phyloP scores from a whole-genome alignment of 2,113 vertebrate species.

The Lamprologus lemairii region DNA sequence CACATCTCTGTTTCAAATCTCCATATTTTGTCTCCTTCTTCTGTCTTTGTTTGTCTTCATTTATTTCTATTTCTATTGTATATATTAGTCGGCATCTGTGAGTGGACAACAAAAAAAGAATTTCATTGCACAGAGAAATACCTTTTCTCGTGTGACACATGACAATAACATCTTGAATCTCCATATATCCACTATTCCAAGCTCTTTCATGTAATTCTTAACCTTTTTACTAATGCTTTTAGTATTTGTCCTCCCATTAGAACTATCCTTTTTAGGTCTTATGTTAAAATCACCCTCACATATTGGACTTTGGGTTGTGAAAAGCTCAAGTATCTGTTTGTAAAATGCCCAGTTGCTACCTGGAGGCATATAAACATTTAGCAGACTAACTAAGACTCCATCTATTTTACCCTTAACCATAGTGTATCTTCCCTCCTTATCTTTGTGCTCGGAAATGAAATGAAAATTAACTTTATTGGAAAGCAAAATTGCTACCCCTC shows the following conservation, averaged over 20 bases:
- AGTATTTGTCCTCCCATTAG: not conserved
- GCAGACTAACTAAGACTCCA: not conserved
- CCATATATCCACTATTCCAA: not conserved
- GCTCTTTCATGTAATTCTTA: not conserved
- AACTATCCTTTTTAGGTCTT: not conserved
- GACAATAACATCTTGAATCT: not conserved
- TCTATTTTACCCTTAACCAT: not conserved
- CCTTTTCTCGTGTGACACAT: not conserved
- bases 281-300: not conserved
- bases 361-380: not conserved
- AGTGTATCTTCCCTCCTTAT: accelerated
- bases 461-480: not conserved
- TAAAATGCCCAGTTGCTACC: not conserved
- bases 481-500: not conserved
- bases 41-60: accelerated
- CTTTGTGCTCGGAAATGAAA: not conserved
- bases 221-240: accelerated
- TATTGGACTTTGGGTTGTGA: not conserved
- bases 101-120: not conserved
- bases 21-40: not conserved
- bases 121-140: not conserved
- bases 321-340: not conserved
- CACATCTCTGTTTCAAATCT: not conserved
- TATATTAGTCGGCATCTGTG: accelerated
- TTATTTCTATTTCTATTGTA: not conserved